phyloP scores from a whole-genome alignment of 2,797 vertebrate species.

The Labroides dimidiatus region DNA sequence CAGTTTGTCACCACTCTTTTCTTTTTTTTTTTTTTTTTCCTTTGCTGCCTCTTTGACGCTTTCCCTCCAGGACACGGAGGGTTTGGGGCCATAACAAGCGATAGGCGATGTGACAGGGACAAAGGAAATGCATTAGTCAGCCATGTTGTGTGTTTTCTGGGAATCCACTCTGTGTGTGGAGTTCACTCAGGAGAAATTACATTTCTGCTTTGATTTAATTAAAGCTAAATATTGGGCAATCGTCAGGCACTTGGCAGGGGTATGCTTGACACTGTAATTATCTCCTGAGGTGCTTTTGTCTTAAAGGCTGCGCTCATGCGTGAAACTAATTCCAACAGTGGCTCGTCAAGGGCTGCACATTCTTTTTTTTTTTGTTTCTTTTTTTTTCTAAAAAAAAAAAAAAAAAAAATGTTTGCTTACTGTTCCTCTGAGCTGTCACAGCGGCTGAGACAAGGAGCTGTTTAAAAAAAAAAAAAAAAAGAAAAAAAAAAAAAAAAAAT shows the following conservation, averaged over 20 bases:
- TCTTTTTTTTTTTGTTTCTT: constrained; percentile 51
- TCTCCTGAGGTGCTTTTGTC: constrained; percentile 89
- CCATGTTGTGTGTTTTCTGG: constrained; percentile 81
- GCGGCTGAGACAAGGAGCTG: constrained; percentile 18
- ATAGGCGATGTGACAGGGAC: constrained; percentile 70
- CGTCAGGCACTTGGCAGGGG: constrained; percentile 81
- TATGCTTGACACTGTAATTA: constrained; percentile 89
- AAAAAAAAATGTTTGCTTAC: constrained; percentile 72
- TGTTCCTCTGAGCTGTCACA: constrained; percentile 65
- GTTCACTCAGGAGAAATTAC: constrained; percentile 87
- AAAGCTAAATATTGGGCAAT: constrained; percentile 89
- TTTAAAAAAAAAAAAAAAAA: no score
- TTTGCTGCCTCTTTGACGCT: constrained; percentile 5
- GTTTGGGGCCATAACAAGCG: constrained; percentile 66
- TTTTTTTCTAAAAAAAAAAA: constrained; percentile 45
- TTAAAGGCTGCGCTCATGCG: constrained; percentile 86
- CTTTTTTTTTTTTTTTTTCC: no score
- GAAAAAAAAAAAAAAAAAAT: no score
- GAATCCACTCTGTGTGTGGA: constrained; percentile 73
- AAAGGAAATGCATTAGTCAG: constrained; percentile 76
- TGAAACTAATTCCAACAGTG: constrained; percentile 85
- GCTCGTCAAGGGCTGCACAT: constrained; percentile 76
- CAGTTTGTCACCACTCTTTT: neutral
- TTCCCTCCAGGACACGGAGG: constrained; percentile 60
- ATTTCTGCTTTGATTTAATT: constrained; percentile 90